Conservation (phyloP, 2,888 invertebrate genomes). For the Cylindroiulus punctatus region DNA sequence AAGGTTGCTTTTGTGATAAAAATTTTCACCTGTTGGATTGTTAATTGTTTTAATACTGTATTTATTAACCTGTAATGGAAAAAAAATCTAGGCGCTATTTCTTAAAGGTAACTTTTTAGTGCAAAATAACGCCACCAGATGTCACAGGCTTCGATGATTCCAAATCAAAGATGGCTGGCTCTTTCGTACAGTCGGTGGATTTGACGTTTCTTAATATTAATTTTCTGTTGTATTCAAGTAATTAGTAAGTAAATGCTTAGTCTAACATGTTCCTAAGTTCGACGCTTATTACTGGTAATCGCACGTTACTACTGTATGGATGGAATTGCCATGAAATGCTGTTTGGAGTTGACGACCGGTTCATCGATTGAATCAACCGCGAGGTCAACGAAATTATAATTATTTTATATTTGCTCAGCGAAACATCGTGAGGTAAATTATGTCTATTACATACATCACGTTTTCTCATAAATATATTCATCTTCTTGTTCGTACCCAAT, state of each 20-base stretch:
- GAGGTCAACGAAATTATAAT: conserved; percentile 16
- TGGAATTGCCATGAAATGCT: not conserved
- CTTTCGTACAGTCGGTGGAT: not conserved
- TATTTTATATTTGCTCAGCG: not conserved
- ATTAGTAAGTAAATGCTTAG: not conserved
- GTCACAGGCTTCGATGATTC: not conserved
- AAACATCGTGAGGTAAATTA: not conserved
- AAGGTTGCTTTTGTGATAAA: not conserved
- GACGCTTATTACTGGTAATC: not conserved
- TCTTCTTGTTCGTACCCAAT: not conserved
- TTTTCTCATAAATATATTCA: not conserved
- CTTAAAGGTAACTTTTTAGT: not conserved
- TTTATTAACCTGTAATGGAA: not conserved
- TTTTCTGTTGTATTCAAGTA: not conserved
- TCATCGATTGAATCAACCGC: conserved; percentile 5
- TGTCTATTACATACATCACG: not conserved
- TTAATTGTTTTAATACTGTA: not conserved
- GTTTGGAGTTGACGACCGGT: not conserved
- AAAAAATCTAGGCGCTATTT: not conserved
- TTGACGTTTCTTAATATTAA: not conserved
- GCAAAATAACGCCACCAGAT: not conserved
- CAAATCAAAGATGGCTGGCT: not conserved
- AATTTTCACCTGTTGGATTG: not conserved
- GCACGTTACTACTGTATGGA: not conserved
- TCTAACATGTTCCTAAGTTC: not conserved